These are phyloP conservation scores for Forficula auricularia DNA, from an alignment of 1,140 invertebrate species.

Conservation along the genomic window DNA sequence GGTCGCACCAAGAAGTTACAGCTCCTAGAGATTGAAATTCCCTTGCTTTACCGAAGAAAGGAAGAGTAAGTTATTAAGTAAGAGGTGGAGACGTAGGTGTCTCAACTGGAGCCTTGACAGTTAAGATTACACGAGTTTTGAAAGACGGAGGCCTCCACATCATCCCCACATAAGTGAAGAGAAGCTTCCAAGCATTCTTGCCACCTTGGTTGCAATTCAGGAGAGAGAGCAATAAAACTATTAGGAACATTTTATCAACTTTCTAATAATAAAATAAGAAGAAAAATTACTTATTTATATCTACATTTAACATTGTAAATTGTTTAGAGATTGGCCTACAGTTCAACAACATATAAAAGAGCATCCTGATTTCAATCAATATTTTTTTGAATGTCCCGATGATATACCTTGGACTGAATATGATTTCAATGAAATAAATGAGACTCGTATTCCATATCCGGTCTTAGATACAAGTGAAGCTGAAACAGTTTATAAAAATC, in stretches of 20 bases:
- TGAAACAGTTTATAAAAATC: conserved; percentile 78
- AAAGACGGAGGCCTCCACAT: too few relatives aligned
- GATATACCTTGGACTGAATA: conserved; percentile 64
- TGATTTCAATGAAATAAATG: conserved; percentile 46
- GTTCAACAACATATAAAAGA: conserved; percentile 65
- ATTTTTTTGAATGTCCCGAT: conserved; percentile 72
- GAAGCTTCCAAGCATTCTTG: too few relatives aligned
- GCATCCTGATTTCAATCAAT: conserved; percentile 75
- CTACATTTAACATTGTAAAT: not conserved
- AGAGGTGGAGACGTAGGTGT: too few relatives aligned
- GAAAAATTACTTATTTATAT: not conserved
- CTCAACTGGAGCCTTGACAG: too few relatives aligned
- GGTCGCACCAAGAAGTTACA: too few relatives aligned
- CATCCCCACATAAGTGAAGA: too few relatives aligned
- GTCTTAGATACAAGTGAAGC: conserved; percentile 78
- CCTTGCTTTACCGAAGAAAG: too few relatives aligned
- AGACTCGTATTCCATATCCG: conserved; percentile 72
- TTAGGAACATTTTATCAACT: conserved; percentile 4
- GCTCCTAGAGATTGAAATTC: too few relatives aligned
- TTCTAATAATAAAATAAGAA: conserved; percentile 1
- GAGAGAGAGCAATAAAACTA: too few relatives aligned
- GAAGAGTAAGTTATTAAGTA: too few relatives aligned
- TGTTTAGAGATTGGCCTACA: conserved; percentile 62
- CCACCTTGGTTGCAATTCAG: too few relatives aligned
- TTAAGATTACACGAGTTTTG: too few relatives aligned